A percentile compares a stretch with the other conserved stretches of the same genome.
Conservation (phyloP, 2,888 invertebrate genomes). For the Agapostemon virescens region DNA sequence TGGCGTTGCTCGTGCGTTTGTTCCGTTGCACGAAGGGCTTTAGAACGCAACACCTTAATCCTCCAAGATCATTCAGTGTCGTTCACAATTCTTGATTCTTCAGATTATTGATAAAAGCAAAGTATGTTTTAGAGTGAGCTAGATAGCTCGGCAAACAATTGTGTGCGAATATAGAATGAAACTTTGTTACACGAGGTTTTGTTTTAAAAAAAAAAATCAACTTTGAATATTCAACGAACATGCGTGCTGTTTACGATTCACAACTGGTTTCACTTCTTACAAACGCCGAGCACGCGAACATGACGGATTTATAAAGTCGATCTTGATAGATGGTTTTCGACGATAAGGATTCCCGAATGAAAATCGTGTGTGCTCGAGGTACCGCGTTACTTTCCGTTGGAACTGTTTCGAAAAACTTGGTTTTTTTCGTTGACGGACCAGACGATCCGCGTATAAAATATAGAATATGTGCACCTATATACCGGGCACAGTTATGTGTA, state of each 20-base stretch:
- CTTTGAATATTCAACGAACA: neutral
- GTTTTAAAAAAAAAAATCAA: neutral
- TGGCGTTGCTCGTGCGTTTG: no score
- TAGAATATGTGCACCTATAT: conserved; percentile 23
- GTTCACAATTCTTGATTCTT: no score
- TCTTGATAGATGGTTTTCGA: neutral
- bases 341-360: neutral
- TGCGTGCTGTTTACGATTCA: neutral
- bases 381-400: neutral
- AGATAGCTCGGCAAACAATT: no score
- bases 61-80: no score
- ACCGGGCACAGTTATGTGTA: conserved; percentile 40
- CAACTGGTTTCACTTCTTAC: neutral
- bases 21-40: no score
- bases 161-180: neutral
- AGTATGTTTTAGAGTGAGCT: no score
- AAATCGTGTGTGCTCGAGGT: neutral
- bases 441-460: conserved; percentile 28
- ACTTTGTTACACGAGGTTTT: neutral
- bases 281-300: neutral
- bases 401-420: neutral
- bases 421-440: neutral
- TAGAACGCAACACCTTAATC: neutral
- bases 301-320: neutral
- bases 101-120: no score